Percentiles rank a stretch among this genome's conserved stretches.
Conservation (phyloP, 2,888 invertebrate species). For the Nesidiocoris tenuis region DNA sequence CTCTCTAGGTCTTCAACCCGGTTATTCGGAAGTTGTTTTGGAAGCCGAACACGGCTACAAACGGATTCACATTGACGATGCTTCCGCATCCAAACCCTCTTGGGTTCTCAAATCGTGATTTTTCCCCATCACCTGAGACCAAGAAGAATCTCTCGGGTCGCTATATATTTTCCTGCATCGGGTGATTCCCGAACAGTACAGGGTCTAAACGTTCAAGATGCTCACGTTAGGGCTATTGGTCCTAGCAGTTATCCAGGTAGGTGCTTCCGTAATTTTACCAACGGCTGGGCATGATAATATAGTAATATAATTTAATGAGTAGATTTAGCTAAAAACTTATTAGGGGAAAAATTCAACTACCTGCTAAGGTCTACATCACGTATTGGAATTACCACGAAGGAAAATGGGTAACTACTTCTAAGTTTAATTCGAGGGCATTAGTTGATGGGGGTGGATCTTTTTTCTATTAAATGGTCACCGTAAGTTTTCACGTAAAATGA, state of each 20-base stretch:
- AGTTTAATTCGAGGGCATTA: no score
- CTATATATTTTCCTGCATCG: conserved; percentile 14
- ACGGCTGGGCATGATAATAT: background rate
- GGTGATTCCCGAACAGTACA: background rate
- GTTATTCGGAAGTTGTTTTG: no score
- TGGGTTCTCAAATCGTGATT: conserved; percentile 18
- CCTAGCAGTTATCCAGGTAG: conserved; percentile 22
- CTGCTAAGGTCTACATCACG: no score
- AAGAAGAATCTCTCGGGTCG: background rate
- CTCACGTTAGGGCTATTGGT: conserved; percentile 5
- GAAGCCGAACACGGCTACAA: conserved; percentile 19
- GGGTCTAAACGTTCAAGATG: conserved; percentile 24
- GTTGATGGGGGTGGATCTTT: no score
- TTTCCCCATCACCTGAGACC: background rate
- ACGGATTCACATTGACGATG: background rate
- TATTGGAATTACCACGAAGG: no score
- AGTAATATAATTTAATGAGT: background rate
- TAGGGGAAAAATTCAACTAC: no score
- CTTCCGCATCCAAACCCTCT: conserved; percentile 27
- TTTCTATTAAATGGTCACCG: no score
- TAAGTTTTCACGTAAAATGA: no score
- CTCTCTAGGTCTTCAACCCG: background rate
- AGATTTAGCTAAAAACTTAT: no score
- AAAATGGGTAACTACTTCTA: no score
- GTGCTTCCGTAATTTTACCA: no score